phyloP scores from a whole-genome alignment of 2,888 invertebrate genomes.

The Byasa hedistus region DNA sequence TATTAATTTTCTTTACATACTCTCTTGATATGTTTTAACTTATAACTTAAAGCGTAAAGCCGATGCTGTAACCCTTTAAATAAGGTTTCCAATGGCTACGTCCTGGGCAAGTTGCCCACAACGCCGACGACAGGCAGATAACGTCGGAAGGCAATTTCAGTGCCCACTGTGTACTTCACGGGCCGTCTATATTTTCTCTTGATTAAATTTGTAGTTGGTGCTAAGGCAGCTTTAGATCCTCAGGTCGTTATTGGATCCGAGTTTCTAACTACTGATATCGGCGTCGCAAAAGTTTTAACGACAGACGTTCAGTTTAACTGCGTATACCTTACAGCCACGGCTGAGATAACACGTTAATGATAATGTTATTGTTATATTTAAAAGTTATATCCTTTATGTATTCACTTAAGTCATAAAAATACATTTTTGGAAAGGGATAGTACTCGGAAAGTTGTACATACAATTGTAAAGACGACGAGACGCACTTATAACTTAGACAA shows the following conservation, averaged over 20 bases:
- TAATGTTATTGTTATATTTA: conserved; percentile 13
- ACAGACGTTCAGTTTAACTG: conserved; percentile 17
- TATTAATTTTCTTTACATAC: background rate
- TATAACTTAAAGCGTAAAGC: background rate
- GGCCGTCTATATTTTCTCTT: conserved; percentile 40
- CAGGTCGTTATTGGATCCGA: conserved; percentile 11
- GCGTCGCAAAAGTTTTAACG: conserved; percentile 23
- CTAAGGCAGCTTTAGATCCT: conserved; percentile 25
- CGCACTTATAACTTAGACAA: no score
- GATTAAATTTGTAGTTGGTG: conserved; percentile 35
- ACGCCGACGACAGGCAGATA: conserved; percentile 31
- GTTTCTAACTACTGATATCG: conserved; percentile 6
- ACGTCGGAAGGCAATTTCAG: conserved; percentile 36
- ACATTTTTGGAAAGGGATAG: no score
- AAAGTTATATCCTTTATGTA: background rate
- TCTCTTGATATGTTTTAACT: no score
- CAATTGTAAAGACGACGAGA: no score
- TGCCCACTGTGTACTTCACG: conserved; percentile 31
- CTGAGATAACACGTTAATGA: conserved; percentile 19
- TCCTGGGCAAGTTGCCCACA: conserved; percentile 37
- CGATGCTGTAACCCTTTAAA: conserved; percentile 5
- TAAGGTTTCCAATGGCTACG: conserved; percentile 21
- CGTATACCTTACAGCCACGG: background rate
- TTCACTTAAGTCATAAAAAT: no score
- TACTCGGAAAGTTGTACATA: no score